Base-by-base conservation (phyloP, 1,140 invertebrate genomes). In the Drosophila neocordata region DNA sequence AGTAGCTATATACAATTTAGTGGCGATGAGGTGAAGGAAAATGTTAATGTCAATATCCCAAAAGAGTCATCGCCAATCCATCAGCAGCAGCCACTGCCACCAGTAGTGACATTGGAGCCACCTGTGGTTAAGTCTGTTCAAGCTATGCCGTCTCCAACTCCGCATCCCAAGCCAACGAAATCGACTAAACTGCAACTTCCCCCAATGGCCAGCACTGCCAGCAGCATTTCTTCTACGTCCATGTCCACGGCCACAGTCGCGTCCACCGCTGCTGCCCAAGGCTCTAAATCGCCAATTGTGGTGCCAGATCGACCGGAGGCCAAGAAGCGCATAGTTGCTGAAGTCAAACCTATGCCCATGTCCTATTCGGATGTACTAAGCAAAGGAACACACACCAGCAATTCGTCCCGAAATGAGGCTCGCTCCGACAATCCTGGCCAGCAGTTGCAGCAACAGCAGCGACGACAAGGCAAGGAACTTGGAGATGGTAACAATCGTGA, bases 1-100 rank as follows among this genome's bases (percentile, higher is more conserved):
- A 96, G 95, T 1, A 96, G 95, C n/a, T 97, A 96, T 83, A 95
- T 95, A 65, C 96, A 96, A 6, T 96, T 97, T 92, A 95, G 95
- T 9, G 93, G 95, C 9, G 93, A 66, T 12, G 78, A 82, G 24
- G 52, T 38, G 3, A 62, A 73, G 5, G 83, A 87, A 15, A 69
- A 92, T 18, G 92, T 92, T 11, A 90, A 92, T 18, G 92, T 92
- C 8, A 90, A 51, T n/a, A 57, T 65, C 8, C 69, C 62, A 13
- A 63, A 65, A 0, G 62, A 69, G 24, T 22, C 44, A 0, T 56
- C 63, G 20, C 34, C 69, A 9, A 38, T 20, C 9, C 65, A 34
- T 7, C 55, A 34, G 27, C 38, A 48, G 11, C 61, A 69, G 15
- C 57, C 4, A n/a, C 35, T 11, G 7, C 53, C 35, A 52, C 56